Base-by-base conservation (phyloP, 2,113 vertebrate genomes). In the Pachycephala philippinensis region DNA sequence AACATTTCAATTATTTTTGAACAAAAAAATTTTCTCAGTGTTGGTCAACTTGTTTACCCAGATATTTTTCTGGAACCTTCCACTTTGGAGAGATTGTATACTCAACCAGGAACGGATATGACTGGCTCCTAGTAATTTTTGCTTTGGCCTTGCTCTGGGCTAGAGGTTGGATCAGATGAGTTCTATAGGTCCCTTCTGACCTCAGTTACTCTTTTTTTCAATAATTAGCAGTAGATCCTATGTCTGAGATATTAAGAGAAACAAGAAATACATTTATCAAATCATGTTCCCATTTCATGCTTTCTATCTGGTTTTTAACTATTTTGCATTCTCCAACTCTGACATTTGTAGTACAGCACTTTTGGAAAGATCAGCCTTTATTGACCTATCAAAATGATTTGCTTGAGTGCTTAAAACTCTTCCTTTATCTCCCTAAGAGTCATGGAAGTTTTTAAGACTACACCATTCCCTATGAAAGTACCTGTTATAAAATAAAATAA, bases 131-230 rank as follows among this genome's bases (percentile, higher is more conserved):
- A 26, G 7, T 33, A 75, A 53, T 21, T 75, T 84, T 71, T 56
- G 22, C 6, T 75, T 79, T 53, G 4, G 6, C 13, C 3, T 3
- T 9, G 4, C 7, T 84, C 65, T 49, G 35, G 9, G 11, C 7
- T 40, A 15, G 16, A 33, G 2, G 0, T 33, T 76, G 21, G 23
- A 60, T 28, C 30, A 56, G 13, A 47, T 0, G 1, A 47, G 9
- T 4, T 66, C 37, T 11, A 35, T 12, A 64, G 31, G 4, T 60
- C 8, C 14, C 12, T 70, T 86, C 16, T 2, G 35, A 53, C 1
- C 4, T 81, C 17, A 69, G 2, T 63, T 61, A 35, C 31, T 45
- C 13, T 21, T 72, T 69, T 49, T 53, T 63, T 40, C 11, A 57
- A 44, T 61, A 77, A 49, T 53, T 78, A 63, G 1, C 28, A 78